Conservation (phyloP, 2,797 vertebrate species). For the Gambusia yucatana region DNA sequence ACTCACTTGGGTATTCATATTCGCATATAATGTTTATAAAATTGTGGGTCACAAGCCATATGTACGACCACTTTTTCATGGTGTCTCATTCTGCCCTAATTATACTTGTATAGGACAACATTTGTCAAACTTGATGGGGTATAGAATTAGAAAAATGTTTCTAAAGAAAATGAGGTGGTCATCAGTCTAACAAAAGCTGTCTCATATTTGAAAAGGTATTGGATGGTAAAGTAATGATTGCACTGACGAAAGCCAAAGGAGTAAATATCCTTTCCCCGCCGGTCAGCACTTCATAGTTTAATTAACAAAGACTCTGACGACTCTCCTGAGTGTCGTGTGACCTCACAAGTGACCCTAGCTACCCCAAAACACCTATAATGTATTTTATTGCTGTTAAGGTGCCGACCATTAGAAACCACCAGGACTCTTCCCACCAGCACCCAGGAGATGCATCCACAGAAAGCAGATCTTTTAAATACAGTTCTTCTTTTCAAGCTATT, state of each 20-base stretch:
- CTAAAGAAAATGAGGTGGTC: neutral
- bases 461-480: constrained; percentile 15
- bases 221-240: constrained; percentile 13
- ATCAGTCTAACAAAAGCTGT: neutral
- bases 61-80: neutral
- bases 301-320: constrained; percentile 52
- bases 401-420: neutral
- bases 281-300: constrained; percentile 50
- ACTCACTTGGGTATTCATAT: neutral
- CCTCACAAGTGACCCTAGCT: constrained; percentile 30
- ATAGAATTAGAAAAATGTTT: neutral
- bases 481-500: constrained; percentile 29
- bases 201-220: constrained; percentile 8
- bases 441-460: constrained; percentile 6
- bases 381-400: constrained; percentile 36
- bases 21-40: neutral
- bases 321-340: constrained; percentile 44
- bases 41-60: neutral
- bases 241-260: constrained; percentile 13
- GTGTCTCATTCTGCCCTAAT: neutral
- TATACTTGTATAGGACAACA: neutral
- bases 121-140: neutral
- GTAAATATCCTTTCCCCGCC: constrained; percentile 38
- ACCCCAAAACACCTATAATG: constrained; percentile 37
- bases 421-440: neutral